Evolutionary conservation across 2,888 invertebrate species (phyloP).

Genomic region (Ophion obscuratus): DNA sequence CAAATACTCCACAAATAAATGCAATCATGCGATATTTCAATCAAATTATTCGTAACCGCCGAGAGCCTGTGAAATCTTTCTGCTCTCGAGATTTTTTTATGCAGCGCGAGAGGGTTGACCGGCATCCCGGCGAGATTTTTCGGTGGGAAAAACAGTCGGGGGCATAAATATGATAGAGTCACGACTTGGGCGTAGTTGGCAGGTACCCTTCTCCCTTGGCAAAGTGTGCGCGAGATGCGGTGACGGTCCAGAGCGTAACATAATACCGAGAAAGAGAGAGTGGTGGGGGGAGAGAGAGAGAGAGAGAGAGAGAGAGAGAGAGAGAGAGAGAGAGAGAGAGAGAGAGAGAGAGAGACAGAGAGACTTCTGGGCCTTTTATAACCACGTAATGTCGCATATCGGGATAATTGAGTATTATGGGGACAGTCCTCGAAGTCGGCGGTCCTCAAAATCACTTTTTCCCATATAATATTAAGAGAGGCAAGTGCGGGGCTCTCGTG

Average conservation of each 20-base stretch:
- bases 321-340: conserved; percentile 6
- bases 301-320: conserved; percentile 7
- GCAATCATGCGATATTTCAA: background rate
- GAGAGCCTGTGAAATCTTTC: too few relatives aligned
- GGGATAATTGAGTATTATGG: too few relatives aligned
- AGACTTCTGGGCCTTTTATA: background rate
- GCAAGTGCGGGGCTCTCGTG: conserved; percentile 62
- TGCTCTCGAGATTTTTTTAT: conserved; percentile 5
- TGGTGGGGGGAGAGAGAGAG: background rate
- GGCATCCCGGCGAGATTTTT: conserved; percentile 68
- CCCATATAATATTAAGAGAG: background rate
- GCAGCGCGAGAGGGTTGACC: conserved; percentile 24
- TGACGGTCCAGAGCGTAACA: conserved; percentile 68
- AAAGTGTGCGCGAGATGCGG: conserved; percentile 46
- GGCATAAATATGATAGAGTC: conserved; percentile 79
- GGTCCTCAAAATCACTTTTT: too few relatives aligned
- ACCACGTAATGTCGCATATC: too few relatives aligned
- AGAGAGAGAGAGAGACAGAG: conserved; percentile 20
- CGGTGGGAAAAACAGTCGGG: conserved; percentile 69
- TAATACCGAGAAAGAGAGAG: conserved; percentile 66
- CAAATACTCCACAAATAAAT: too few relatives aligned
- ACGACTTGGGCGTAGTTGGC: conserved; percentile 68
- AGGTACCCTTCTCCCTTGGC: conserved; percentile 47
- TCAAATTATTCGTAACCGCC: background rate
- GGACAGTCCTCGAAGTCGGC: too few relatives aligned